Evolutionary conservation across 2,797 vertebrate species (phyloP).

Genomic region (Notamacropus eugenii): DNA sequence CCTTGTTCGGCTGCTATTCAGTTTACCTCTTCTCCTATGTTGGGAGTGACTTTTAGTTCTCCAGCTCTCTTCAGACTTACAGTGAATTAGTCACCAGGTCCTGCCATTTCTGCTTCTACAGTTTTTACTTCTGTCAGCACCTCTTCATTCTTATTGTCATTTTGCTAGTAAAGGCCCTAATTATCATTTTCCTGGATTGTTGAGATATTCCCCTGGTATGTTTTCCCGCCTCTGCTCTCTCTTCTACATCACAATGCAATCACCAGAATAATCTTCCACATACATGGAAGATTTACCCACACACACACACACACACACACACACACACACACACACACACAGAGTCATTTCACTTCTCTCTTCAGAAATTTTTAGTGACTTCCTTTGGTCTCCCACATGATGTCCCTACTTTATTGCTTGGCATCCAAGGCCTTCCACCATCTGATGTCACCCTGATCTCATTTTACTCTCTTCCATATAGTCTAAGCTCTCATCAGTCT

Average conservation of each 20-base stretch:
- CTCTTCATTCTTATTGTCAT: background rate
- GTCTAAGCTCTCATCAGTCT: too few species aligned
- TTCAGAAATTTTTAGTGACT: background rate
- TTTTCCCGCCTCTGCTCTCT: background rate
- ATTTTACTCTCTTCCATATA: too few species aligned
- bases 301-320: too few species aligned
- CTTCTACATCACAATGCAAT: background rate
- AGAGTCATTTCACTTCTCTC: too few species aligned
- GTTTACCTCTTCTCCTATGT: background rate
- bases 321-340: too few species aligned
- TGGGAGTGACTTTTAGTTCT: background rate
- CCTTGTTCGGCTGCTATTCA: background rate
- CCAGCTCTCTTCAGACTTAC: background rate
- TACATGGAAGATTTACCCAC: background rate
- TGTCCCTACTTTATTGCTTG: too few species aligned
- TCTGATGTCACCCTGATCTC: too few species aligned
- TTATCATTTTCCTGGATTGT: background rate
- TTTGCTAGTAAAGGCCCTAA: background rate
- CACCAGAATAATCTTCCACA: background rate
- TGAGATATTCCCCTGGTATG: background rate
- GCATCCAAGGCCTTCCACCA: too few species aligned
- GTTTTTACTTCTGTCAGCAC: background rate
- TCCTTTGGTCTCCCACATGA: background rate
- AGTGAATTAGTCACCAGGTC: background rate
- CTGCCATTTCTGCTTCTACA: background rate